Conservation (phyloP, 2,888 invertebrate species). For the Trachelus iudaicus region DNA sequence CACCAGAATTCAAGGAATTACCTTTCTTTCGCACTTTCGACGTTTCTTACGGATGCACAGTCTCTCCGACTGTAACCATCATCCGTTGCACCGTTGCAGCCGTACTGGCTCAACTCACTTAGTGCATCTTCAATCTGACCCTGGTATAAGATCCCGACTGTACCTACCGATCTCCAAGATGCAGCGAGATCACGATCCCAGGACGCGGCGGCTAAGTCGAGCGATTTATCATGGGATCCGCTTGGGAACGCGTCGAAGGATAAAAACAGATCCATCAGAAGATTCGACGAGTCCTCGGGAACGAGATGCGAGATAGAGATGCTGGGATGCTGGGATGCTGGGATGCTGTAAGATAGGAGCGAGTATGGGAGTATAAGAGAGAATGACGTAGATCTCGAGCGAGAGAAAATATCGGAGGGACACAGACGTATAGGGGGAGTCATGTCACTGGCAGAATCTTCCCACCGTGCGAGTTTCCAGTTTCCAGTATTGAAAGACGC, state of each 20-base stretch:
- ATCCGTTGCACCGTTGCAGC: too few species aligned
- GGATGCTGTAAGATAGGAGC: not conserved
- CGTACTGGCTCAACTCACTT: too few species aligned
- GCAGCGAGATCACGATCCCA: constrained; percentile 36
- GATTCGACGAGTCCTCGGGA: constrained; percentile 48
- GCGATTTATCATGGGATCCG: constrained; percentile 47
- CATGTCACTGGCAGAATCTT: constrained; percentile 30
- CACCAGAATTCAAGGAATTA: too few species aligned
- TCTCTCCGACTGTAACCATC: too few species aligned
- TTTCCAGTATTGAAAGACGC: constrained; percentile 41
- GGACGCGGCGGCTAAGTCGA: constrained; percentile 30
- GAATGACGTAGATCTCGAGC: constrained; percentile 2
- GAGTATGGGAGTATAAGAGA: too few species aligned
- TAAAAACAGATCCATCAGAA: constrained; percentile 57
- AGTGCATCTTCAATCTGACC: too few species aligned
- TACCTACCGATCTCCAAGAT: too few species aligned
- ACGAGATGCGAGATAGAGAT: constrained; percentile 22
- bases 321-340: constrained; percentile 23
- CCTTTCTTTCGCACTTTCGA: too few species aligned
- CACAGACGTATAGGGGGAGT: not conserved
- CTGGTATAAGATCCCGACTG: too few species aligned
- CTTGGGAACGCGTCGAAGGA: constrained; percentile 40
- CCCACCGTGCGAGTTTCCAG: constrained; percentile 43
- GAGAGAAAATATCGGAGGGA: not conserved
- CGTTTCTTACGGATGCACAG: too few species aligned